These are phyloP conservation scores for Malaclemys terrapin DNA, from an alignment of 2,113 vertebrate species.

Conservation along the genomic window DNA sequence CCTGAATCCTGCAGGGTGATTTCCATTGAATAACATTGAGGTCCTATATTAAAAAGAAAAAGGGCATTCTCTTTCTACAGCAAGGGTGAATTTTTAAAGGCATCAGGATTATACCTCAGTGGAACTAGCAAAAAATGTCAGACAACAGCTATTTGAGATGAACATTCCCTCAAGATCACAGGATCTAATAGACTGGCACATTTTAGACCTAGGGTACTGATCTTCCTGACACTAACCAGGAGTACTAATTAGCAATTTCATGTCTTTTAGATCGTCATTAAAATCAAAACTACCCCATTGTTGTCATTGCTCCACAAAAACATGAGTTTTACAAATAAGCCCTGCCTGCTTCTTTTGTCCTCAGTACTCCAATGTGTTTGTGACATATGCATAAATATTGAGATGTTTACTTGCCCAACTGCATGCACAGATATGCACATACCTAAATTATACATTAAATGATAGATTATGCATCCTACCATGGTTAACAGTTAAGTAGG, in stretches of 20 bases:
- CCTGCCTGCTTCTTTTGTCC: background rate
- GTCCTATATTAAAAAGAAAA: background rate
- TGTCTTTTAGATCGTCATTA: background rate
- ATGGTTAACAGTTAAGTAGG: background rate
- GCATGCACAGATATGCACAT: background rate
- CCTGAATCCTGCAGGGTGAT: background rate
- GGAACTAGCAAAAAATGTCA: background rate
- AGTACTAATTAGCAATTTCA: background rate
- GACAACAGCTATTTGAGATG: background rate
- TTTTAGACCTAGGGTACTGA: background rate
- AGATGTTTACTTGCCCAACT: background rate
- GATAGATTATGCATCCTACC: background rate
- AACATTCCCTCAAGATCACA: background rate
- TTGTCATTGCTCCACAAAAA: fast-evolving
- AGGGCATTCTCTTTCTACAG: background rate
- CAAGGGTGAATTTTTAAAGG: background rate
- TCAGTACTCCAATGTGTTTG: background rate
- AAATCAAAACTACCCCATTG: background rate
- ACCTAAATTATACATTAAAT: background rate
- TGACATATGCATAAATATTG: background rate
- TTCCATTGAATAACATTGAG: background rate
- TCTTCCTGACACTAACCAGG: background rate
- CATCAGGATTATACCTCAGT: background rate
- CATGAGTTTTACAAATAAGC: background rate
- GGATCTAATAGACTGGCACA: background rate